Conservation (phyloP, 2,113 vertebrate genomes). For the Gallinago jamesoni region DNA sequence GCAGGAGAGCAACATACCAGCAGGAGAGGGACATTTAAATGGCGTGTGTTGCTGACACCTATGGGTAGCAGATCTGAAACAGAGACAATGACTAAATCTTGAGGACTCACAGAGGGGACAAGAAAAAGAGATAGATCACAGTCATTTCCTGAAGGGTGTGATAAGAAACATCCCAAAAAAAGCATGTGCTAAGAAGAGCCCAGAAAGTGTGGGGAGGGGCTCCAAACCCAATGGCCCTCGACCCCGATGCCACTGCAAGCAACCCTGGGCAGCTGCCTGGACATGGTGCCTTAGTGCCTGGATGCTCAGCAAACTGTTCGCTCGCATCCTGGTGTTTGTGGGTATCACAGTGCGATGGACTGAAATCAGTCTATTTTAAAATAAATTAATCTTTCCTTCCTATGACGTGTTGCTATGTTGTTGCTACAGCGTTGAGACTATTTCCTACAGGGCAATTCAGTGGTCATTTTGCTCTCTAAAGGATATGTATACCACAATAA, state of each 20-base stretch:
- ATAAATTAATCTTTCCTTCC: not conserved
- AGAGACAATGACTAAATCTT: not conserved
- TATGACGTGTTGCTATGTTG: not conserved
- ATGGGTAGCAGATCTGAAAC: not conserved
- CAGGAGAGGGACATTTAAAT: not conserved
- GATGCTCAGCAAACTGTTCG: not conserved
- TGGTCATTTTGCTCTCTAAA: not conserved
- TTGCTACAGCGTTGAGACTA: not conserved
- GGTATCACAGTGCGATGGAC: not conserved
- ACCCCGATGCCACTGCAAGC: not conserved
- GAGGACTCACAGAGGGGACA: not conserved
- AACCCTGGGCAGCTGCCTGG: not conserved
- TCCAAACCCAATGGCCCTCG: not conserved
- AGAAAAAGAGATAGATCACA: not conserved
- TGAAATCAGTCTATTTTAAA: not conserved
- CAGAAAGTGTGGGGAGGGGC: not conserved
- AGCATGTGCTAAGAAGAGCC: not conserved
- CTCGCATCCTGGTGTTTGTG: accelerated
- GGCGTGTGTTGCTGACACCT: not conserved
- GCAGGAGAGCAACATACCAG: not conserved
- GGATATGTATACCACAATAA: not conserved
- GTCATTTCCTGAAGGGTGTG: not conserved
- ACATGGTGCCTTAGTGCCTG: no score
- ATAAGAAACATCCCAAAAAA: not conserved
- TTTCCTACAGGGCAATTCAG: not conserved